phyloP scores from a whole-genome alignment of 2,797 vertebrate genomes.

The Eleutherodactylus coqui region DNA sequence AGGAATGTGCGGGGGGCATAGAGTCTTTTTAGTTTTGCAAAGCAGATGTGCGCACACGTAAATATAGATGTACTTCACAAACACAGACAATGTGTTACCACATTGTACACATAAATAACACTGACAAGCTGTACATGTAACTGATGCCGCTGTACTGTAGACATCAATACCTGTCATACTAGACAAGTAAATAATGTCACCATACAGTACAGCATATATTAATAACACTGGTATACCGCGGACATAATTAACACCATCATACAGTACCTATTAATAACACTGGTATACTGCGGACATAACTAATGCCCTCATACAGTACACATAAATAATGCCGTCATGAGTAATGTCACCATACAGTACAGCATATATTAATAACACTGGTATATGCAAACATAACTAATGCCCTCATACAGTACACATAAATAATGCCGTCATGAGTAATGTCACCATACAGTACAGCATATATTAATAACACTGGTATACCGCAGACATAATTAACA shows the following conservation, averaged over 20 bases:
- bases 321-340: neutral
- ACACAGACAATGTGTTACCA: neutral
- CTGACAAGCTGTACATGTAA: neutral
- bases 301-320: neutral
- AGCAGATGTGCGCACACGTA: neutral
- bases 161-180: neutral
- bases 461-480: too few species aligned
- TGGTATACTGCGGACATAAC: neutral
- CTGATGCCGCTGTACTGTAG: neutral
- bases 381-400: too few species aligned
- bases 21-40: too few species aligned
- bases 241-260: neutral
- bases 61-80: neutral
- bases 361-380: too few species aligned
- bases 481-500: neutral
- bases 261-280: neutral
- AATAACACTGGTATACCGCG: too few species aligned
- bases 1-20: too few species aligned
- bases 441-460: too few species aligned
- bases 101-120: neutral
- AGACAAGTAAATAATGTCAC: neutral
- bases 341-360: too few species aligned
- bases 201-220: neutral
- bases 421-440: too few species aligned
- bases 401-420: too few species aligned